These are phyloP conservation scores for Rhopalosiphum maidis DNA, from an alignment of 1,140 invertebrate species.

Conservation along the genomic window DNA sequence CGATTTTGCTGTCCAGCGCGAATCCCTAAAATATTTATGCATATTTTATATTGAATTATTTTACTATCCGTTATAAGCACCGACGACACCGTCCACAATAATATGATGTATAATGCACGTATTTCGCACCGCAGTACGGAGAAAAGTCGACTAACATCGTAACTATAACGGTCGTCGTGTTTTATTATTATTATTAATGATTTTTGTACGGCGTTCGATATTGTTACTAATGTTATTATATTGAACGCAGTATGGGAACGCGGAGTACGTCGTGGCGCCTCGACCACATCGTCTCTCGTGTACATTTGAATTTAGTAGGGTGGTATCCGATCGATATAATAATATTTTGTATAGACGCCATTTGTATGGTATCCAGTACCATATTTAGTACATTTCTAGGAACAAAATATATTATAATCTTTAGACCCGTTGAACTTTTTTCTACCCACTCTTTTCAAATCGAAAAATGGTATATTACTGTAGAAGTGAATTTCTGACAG, in stretches of 20 bases:
- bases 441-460: not conserved
- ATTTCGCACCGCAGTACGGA: not conserved
- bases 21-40: not conserved
- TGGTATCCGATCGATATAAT: not conserved
- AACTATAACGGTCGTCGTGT: not conserved
- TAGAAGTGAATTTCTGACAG: not conserved
- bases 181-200: not conserved
- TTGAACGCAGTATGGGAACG: not conserved
- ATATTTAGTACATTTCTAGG: not conserved
- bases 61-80: not conserved
- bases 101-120: not conserved
- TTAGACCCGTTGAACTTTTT: not conserved
- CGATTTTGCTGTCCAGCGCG: too few species aligned
- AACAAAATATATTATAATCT: not conserved
- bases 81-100: not conserved
- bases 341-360: not conserved
- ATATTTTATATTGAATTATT: not conserved
- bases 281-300: not conserved
- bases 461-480: not conserved
- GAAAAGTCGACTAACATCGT: not conserved
- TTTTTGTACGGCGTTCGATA: not conserved
- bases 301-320: not conserved
- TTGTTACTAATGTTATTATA: not conserved
- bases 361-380: not conserved
- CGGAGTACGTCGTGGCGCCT: not conserved